Evolutionary conservation across 2,113 vertebrate genomes (phyloP), one percentile per base, ranked within the genome.

Genomic region (Meles meles): DNA sequence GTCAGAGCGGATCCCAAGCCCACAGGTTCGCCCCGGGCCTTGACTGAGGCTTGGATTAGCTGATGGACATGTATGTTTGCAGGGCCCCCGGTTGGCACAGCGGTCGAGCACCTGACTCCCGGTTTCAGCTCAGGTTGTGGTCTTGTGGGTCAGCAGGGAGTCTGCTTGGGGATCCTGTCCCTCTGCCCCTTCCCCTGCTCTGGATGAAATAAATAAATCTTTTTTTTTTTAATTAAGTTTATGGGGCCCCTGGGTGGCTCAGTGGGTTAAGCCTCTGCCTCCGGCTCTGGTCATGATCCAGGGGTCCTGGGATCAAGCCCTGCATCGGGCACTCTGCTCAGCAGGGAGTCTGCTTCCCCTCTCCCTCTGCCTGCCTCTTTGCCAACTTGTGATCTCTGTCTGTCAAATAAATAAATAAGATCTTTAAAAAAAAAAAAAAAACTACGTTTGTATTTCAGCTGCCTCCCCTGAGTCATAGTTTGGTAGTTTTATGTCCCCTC

Each of bases 401-500:
- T 52, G 49, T 52, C 49, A 52, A 52, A 52, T 52, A 52, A 55
- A 18, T 55, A 55, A 55, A 55, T 18, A 55, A 55, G 18, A 55
- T 55, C 52, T 52, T 52, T 14, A 49, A 55, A 55, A 55, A 57
- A 21, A 25, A 59, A 59, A 59, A 59, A 18, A 20, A 4, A n/a
- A 69, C 17, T 67, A 20, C 20, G 67, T 37, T n/a, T 69, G 31
- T 17, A 1, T 61, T 67, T 76, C 57, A 1, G 31, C 39, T 4
- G 11, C 15, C 47, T 61, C 83, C 1, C 0, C 44, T 8, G 55
- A 67, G 39, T 12, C 0, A 0, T 63, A 5, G 7, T 10, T 14
- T 44, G 20, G 3, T 27, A 18, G 4, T 42, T 90, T 95, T 14
- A 1, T 21, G 59, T 59, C 57, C 71, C 42, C 34, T 23, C 17